Evolutionary conservation across 2,888 invertebrate species (phyloP).

Genomic region (Horisme vitalbata): DNA sequence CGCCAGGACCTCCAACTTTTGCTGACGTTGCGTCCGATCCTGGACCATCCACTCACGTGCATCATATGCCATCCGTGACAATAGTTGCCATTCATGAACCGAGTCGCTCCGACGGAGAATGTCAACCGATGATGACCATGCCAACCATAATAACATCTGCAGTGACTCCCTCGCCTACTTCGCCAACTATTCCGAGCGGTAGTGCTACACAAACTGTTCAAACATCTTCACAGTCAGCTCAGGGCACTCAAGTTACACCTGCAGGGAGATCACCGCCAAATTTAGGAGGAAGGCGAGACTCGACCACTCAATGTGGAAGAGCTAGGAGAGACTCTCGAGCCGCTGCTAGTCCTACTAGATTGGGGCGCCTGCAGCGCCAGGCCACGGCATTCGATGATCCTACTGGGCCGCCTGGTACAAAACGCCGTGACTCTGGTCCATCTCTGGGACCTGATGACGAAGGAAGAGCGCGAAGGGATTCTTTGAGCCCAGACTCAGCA

Average conservation of each 20-base stretch:
- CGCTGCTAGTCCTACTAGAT: slow-evolving; percentile 85
- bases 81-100: slow-evolving; percentile 75
- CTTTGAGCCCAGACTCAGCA: slow-evolving; percentile 95
- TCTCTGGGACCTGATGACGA: slow-evolving; percentile 93
- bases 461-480: slow-evolving; percentile 91
- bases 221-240: slow-evolving; percentile 49
- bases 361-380: slow-evolving; percentile 91
- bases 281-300: slow-evolving; percentile 87
- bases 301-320: slow-evolving; percentile 91
- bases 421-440: slow-evolving; percentile 91
- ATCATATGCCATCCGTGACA: slow-evolving; percentile 71
- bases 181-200: slow-evolving; percentile 82
- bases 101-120: slow-evolving; percentile 84
- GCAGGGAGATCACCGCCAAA: slow-evolving; percentile 70
- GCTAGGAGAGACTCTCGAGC: slow-evolving; percentile 86
- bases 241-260: slow-evolving; percentile 57
- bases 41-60: slow-evolving; percentile 76
- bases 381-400: slow-evolving; percentile 95
- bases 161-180: slow-evolving; percentile 91
- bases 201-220: slow-evolving; percentile 55
- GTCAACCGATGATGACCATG: slow-evolving; percentile 81
- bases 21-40: slow-evolving; percentile 86
- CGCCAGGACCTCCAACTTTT: slow-evolving; percentile 77
- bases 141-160: slow-evolving; percentile 93
- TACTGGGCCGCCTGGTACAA: slow-evolving; percentile 86